Evolutionary conservation across 2,888 invertebrate genomes (phyloP).

Genomic region (Laothoe populi): DNA sequence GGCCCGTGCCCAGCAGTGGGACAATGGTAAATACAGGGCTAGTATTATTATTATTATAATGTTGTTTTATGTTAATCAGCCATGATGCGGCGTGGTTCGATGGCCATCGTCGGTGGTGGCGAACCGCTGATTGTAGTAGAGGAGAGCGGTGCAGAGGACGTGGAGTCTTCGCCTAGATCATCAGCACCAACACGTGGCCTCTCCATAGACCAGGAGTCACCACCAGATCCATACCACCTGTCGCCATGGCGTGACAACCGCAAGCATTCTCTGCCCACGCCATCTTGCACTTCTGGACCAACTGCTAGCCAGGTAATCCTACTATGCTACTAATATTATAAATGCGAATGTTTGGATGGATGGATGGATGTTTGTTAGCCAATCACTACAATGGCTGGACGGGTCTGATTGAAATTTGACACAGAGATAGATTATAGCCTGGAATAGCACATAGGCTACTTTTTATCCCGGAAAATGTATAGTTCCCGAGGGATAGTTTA

Average conservation of each 20-base stretch:
- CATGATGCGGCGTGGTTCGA: conserved; percentile 88
- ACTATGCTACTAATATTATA: no score
- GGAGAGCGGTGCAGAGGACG: conserved; percentile 88
- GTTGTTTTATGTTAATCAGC: conserved; percentile 45
- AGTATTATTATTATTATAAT: neutral
- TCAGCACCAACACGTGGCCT: conserved; percentile 85
- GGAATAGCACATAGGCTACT: no score
- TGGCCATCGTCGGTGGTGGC: conserved; percentile 85
- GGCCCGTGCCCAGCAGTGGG: no score
- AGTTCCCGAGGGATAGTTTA: no score
- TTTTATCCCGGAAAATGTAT: no score
- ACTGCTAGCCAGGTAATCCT: conserved; percentile 92
- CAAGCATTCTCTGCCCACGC: conserved; percentile 93
- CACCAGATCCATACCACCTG: conserved; percentile 91
- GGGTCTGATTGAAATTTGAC: no score
- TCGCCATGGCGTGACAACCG: conserved; percentile 93
- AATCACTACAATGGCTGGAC: no score
- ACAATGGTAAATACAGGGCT: no score
- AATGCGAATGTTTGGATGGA: no score
- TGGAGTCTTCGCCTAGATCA: conserved; percentile 84
- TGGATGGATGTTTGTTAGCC: no score
- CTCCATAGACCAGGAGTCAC: conserved; percentile 91
- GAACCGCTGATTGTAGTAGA: conserved; percentile 94
- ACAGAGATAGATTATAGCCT: no score
- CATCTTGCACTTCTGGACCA: conserved; percentile 93